A percentile compares a stretch with the other conserved stretches of the same genome.
Conservation (phyloP, 2,888 invertebrate species). For the Drosophila emarginata region DNA sequence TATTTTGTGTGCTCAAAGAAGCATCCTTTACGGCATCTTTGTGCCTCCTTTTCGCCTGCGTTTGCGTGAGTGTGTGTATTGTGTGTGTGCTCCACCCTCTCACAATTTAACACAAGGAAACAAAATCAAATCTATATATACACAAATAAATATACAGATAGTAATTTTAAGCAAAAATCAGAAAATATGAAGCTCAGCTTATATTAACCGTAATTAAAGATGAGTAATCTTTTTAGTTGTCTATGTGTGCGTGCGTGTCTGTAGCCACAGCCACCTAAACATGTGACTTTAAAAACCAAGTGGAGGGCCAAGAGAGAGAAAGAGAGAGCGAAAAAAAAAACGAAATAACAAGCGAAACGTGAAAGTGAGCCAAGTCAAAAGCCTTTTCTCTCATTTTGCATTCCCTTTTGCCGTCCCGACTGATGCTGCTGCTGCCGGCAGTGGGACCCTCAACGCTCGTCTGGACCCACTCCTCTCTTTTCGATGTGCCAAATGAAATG, state of each 20-base stretch:
- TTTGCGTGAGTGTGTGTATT: conserved; percentile 10
- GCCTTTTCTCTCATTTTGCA: background rate
- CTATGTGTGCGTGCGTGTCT: conserved; percentile 16
- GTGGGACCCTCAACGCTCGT: background rate
- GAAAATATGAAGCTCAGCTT: conserved; percentile 6
- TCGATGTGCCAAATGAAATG: conserved; percentile 50
- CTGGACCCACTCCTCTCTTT: background rate
- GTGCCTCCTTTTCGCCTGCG: conserved; percentile 30
- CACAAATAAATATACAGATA: background rate
- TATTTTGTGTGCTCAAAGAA: conserved; percentile 18
- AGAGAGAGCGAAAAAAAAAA: conserved; percentile 13
- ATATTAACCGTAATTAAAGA: background rate
- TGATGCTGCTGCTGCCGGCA: conserved; percentile 8
- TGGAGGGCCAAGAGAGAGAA: background rate
- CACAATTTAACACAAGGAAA: conserved; percentile 17
- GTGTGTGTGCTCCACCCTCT: conserved; percentile 48
- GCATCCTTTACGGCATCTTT: conserved; percentile 60
- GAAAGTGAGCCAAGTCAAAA: background rate
- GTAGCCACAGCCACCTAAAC: background rate
- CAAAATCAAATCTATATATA: conserved; percentile 27
- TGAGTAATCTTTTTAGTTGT: conserved; percentile 16
- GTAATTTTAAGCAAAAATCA: conserved; percentile 11
- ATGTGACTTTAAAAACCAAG: background rate
- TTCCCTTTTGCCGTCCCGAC: background rate
- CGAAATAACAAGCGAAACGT: background rate